Percentiles rank a stretch among this genome's conserved stretches.
These are phyloP conservation scores for Paramormyrops kingsleyae DNA, from an alignment of 2,113 vertebrate species.

Conservation along the genomic window DNA sequence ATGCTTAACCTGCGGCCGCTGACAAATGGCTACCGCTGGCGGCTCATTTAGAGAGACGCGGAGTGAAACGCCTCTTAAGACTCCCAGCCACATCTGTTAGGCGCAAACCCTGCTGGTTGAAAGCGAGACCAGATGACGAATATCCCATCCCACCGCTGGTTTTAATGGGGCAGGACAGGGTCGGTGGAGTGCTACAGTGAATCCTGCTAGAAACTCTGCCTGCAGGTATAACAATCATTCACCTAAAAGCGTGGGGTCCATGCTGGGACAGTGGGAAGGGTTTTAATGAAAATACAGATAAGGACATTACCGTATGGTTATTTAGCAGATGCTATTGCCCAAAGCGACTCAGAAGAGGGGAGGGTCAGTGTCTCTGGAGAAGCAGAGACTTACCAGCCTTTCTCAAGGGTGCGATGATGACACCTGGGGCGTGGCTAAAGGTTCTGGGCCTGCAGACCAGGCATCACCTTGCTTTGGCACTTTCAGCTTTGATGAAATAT, in stretches of 20 bases:
- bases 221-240: background rate
- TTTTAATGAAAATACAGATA: background rate
- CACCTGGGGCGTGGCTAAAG: background rate
- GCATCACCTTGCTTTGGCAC: background rate
- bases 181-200: background rate
- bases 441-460: background rate
- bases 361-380: background rate
- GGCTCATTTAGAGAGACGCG: background rate
- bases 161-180: background rate
- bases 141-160: background rate
- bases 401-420: background rate
- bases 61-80: background rate
- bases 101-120: background rate
- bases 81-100: background rate
- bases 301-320: background rate
- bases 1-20: background rate
- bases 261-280: background rate
- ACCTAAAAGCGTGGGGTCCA: background rate
- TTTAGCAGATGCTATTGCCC: background rate
- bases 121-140: background rate
- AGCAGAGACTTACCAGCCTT: background rate
- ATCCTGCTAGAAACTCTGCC: background rate
- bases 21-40: background rate
- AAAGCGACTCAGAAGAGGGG: background rate
- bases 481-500: background rate